These are phyloP conservation scores for Andrena dorsata DNA, from an alignment of 2,888 invertebrate species.

Conservation along the genomic window DNA sequence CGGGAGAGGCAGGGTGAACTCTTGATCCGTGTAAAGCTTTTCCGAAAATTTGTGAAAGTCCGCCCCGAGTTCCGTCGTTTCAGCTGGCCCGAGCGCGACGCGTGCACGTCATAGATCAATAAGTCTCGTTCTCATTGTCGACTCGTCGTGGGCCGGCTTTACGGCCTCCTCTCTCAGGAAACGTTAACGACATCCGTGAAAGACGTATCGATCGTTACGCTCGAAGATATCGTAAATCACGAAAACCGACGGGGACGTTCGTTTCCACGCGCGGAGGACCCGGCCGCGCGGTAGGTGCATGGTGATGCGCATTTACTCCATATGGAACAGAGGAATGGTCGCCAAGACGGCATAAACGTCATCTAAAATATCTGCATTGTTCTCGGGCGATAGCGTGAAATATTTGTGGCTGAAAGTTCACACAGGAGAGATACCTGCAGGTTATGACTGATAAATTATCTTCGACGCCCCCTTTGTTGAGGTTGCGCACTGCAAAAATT, in stretches of 20 bases:
- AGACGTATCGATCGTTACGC: conserved; percentile 74
- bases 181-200: conserved; percentile 79
- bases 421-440: background rate
- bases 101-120: conserved; percentile 81
- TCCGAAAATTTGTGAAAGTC: conserved; percentile 60
- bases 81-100: conserved; percentile 69
- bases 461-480: too few relatives aligned
- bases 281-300: conserved; percentile 27
- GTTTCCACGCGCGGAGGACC: conserved; percentile 42
- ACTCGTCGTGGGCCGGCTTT: conserved; percentile 69
- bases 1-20: conserved; percentile 29
- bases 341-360: conserved; percentile 25
- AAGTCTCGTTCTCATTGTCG: conserved; percentile 72
- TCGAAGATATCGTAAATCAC: conserved; percentile 71
- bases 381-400: background rate
- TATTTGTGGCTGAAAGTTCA: background rate
- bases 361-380: conserved; percentile 13
- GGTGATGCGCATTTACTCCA: conserved; percentile 21
- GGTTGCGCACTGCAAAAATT: too few relatives aligned
- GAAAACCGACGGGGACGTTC: conserved; percentile 47
- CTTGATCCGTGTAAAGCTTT: conserved; percentile 60
- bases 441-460: conserved; percentile 1
- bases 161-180: conserved; percentile 81
- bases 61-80: conserved; percentile 39
- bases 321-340: conserved; percentile 26